Evolutionary conservation across 2,888 invertebrate species (phyloP), one percentile per base, ranked within the genome.

Genomic region (Pollenia angustigena): DNA sequence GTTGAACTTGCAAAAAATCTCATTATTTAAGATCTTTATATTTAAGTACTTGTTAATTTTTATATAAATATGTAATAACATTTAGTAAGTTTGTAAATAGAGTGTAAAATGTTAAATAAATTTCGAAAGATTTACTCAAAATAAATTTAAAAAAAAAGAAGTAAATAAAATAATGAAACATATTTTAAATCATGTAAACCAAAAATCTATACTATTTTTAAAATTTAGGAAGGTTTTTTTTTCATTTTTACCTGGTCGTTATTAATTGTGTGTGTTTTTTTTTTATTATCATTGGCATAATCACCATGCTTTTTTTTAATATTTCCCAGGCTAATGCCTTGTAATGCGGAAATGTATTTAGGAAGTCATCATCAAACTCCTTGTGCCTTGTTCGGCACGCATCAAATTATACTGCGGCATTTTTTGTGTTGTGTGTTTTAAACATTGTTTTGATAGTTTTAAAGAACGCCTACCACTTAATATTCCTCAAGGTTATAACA

Each of bases 381-480:
- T 82, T 91, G 69, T 81, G 91, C 89, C 88, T 60, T 85, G n/a
- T 58, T 88, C 87, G 90, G 90, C 88, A 89, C 88, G 88, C 85
- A 91, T 89, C 89, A 89, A 82, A 80, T 79, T 76, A 84, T 54
- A 81, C 23, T 76, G 85, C 78, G 86, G 86, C 72, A 79, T 44
- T 62, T 78, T 52, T 75, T 75, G 50, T 76, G 62, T 54, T 40
- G 48, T 80, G 32, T 78, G 64, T 78, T 74, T 69, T 56, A 32
- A 60, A 74, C 87, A 85, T 66, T 88, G 85, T 89, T 89, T 88
- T 89, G 90, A 89, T 88, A 81, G 88, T 87, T 89, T 89, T 88
- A 84, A 88, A 89, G 72, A 84, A 89, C 88, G 89, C 89, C 89
- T 87, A 85, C 89, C 89, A 89, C 89, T 90, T 89, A 88, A 87